Evolutionary conservation across 1,140 invertebrate species (phyloP).

Genomic region (Drosophila saltans): DNA sequence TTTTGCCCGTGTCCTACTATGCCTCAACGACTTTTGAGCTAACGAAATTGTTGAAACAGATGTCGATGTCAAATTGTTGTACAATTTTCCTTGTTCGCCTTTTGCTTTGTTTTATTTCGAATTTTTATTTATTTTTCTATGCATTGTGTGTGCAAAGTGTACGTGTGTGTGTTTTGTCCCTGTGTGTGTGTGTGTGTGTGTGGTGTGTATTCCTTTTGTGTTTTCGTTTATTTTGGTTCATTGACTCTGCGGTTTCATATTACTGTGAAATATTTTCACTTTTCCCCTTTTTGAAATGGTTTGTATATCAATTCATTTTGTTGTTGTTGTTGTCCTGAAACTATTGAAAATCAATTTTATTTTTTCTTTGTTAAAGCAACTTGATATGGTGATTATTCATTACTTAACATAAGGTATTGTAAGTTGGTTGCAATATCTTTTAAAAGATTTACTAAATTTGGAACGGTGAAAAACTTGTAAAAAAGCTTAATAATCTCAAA

Average conservation of each 20-base stretch:
- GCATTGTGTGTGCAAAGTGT: conserved; percentile 4
- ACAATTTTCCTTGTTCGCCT: conserved; percentile 45
- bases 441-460: too few relatives aligned
- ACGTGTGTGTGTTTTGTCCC: conserved; percentile 7
- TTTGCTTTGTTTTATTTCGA: conserved; percentile 31
- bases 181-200: conserved; percentile 15
- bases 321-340: not conserved
- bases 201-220: conserved; percentile 44
- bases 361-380: not conserved
- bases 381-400: not conserved
- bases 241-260: conserved; percentile 74
- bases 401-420: not conserved
- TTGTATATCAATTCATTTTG: conserved; percentile 38
- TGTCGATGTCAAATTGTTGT: conserved; percentile 79
- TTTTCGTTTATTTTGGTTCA: conserved; percentile 77
- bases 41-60: conserved; percentile 70
- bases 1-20: conserved; percentile 37
- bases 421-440: too few relatives aligned
- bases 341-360: conserved; percentile 8
- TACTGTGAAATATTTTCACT: conserved; percentile 63
- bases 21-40: conserved; percentile 41
- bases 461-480: too few relatives aligned
- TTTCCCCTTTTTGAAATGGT: conserved; percentile 10
- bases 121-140: conserved; percentile 61
- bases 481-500: too few relatives aligned